A percentile compares a stretch with the other conserved stretches of the same genome.
These are phyloP conservation scores for Nymphalis io DNA, from an alignment of 1,140 invertebrate species.

Conservation along the genomic window DNA sequence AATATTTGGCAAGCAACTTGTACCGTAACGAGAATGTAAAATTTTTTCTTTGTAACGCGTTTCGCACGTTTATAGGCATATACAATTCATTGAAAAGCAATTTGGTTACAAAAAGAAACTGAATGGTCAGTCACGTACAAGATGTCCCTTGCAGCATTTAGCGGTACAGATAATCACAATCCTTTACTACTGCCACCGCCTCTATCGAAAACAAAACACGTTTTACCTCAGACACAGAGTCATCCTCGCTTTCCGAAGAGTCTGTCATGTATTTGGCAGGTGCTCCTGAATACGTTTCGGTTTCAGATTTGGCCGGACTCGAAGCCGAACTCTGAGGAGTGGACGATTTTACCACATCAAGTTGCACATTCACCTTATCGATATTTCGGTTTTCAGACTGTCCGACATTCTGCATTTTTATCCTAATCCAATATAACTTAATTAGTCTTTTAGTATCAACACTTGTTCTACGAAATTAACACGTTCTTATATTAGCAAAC, in stretches of 20 bases:
- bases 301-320: slow-evolving; percentile 88
- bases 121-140: slow-evolving; percentile 73
- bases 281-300: slow-evolving; percentile 87
- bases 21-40: slow-evolving; percentile 65
- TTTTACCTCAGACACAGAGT: slow-evolving; percentile 94
- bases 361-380: slow-evolving; percentile 85
- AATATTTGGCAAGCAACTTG: slow-evolving; percentile 79
- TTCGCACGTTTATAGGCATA: slow-evolving; percentile 52
- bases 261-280: slow-evolving; percentile 92
- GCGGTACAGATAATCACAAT: slow-evolving; percentile 80
- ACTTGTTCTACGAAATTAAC: slow-evolving; percentile 80
- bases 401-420: slow-evolving; percentile 95
- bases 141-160: slow-evolving; percentile 80
- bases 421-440: slow-evolving; percentile 84
- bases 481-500: slow-evolving; percentile 80
- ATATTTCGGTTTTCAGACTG: slow-evolving; percentile 89
- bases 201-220: slow-evolving; percentile 79
- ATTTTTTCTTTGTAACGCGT: slow-evolving; percentile 61
- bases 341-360: slow-evolving; percentile 81
- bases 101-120: slow-evolving; percentile 59
- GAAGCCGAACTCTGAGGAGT: slow-evolving; percentile 81
- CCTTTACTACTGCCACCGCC: slow-evolving; percentile 78
- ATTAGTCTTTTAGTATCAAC: slow-evolving; percentile 80
- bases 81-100: slow-evolving; percentile 45
- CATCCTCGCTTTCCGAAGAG: slow-evolving; percentile 95